Conservation (phyloP, 30 jellyfish, hydroid and myxozoan species). For the Clytia hemisphaerica region DNA sequence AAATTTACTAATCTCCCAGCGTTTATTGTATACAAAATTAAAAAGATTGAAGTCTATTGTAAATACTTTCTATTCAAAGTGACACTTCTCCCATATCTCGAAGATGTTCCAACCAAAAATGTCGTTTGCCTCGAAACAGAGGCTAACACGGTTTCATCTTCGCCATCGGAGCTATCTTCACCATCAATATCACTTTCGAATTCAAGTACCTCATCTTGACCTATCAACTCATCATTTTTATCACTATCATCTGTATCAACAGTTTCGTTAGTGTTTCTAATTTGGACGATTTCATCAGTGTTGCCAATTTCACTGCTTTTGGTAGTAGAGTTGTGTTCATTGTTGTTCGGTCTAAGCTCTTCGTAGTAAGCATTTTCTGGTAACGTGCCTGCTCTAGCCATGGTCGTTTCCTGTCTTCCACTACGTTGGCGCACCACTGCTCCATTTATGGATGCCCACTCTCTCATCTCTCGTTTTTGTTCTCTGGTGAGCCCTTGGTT, state of each 20-base stretch:
- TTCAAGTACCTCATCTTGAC: conserved; percentile 4
- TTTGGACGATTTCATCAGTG: too few species aligned
- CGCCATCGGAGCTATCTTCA: too few species aligned
- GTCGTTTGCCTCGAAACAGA: conserved; percentile 6
- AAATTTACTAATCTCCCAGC: too few species aligned
- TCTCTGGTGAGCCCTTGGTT: not conserved
- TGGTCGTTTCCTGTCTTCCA: conserved; percentile 30
- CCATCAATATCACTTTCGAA: not conserved
- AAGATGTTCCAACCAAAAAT: conserved; percentile 13
- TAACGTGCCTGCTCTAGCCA: conserved; percentile 29
- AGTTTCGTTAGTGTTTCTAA: too few species aligned
- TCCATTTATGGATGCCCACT: conserved; percentile 24
- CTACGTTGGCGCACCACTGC: conserved; percentile 12
- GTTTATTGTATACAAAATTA: too few species aligned
- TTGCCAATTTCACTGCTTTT: too few species aligned
- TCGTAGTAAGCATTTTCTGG: conserved; percentile 26
- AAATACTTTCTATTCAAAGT: conserved; percentile 6
- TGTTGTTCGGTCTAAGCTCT: not conserved
- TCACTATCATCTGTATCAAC: conserved; percentile 20
- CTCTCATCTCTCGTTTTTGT: not conserved
- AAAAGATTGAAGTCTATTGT: too few species aligned
- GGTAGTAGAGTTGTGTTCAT: too few species aligned
- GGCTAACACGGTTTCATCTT: too few species aligned
- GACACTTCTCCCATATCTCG: conserved; percentile 12
- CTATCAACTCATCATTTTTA: not conserved